Conservation (phyloP, 2,888 invertebrate genomes). For the Acanthosoma haemorrhoidale region DNA sequence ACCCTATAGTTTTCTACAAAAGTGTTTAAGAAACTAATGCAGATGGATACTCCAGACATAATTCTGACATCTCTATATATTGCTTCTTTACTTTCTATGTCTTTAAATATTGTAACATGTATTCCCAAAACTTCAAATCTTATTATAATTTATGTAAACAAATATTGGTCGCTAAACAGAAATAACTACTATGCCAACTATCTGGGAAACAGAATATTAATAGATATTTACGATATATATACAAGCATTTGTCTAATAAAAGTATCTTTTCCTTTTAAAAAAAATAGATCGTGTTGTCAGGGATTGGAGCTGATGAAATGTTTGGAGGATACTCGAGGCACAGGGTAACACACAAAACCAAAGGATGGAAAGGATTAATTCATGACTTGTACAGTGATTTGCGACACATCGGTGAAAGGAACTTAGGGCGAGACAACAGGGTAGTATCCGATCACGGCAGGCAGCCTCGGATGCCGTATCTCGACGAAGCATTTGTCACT, state of each 20-base stretch:
- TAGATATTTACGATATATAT: too few species aligned
- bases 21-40: too few species aligned
- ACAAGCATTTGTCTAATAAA: slow-evolving; percentile 10
- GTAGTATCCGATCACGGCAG: slow-evolving; percentile 84
- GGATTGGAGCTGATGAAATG: slow-evolving; percentile 96
- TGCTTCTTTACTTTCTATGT: too few species aligned
- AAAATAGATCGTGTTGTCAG: slow-evolving; percentile 73
- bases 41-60: too few species aligned
- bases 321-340: slow-evolving; percentile 92
- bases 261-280: too few species aligned
- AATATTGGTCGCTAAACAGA: slow-evolving; percentile 41
- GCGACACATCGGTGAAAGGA: slow-evolving; percentile 77
- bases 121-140: too few species aligned
- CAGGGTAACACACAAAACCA: slow-evolving; percentile 61
- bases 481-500: slow-evolving; percentile 56
- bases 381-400: slow-evolving; percentile 72
- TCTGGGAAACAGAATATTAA: neutral
- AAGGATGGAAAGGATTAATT: slow-evolving; percentile 53
- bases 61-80: too few species aligned
- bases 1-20: too few species aligned
- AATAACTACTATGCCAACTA: neutral
- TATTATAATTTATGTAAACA: too few species aligned
- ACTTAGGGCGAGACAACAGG: slow-evolving; percentile 91
- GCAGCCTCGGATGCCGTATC: slow-evolving; percentile 67
- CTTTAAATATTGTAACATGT: too few species aligned